phyloP scores from a whole-genome alignment of 2,113 vertebrate species.

The Myocastor coypus region DNA sequence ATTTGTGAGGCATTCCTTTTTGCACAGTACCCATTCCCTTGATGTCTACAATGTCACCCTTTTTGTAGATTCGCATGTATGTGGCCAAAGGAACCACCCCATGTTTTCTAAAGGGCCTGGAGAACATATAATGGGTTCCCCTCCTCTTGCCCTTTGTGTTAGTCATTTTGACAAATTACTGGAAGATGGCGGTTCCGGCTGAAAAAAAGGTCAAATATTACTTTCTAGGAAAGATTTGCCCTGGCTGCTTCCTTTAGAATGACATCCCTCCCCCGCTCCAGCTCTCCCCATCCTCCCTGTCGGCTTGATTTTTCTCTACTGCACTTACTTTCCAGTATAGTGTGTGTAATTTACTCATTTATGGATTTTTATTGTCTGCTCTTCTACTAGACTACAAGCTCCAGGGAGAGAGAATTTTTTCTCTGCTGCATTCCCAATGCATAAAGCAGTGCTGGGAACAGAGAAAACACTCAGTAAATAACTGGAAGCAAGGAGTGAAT shows the following conservation, averaged over 20 bases:
- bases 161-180: too few species aligned
- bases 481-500: background rate
- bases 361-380: constrained; percentile 7
- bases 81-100: too few species aligned
- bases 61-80: too few species aligned
- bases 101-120: too few species aligned
- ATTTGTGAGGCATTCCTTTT: too few species aligned
- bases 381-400: background rate
- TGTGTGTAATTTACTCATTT: background rate
- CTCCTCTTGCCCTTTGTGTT: too few species aligned
- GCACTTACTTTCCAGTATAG: background rate
- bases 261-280: background rate
- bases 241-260: background rate
- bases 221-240: background rate
- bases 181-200: too few species aligned
- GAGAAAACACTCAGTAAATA: background rate
- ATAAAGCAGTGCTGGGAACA: background rate
- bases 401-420: background rate
- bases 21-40: too few species aligned
- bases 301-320: background rate
- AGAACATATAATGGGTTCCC: too few species aligned
- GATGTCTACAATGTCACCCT: too few species aligned
- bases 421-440: background rate
- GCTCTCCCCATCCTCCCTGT: background rate
- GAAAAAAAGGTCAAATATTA: too few species aligned